Percentiles rank a stretch among this genome's conserved stretches.
Evolutionary conservation across 2,797 vertebrate species (phyloP).

Genomic region (Enteromius paludinosus): DNA sequence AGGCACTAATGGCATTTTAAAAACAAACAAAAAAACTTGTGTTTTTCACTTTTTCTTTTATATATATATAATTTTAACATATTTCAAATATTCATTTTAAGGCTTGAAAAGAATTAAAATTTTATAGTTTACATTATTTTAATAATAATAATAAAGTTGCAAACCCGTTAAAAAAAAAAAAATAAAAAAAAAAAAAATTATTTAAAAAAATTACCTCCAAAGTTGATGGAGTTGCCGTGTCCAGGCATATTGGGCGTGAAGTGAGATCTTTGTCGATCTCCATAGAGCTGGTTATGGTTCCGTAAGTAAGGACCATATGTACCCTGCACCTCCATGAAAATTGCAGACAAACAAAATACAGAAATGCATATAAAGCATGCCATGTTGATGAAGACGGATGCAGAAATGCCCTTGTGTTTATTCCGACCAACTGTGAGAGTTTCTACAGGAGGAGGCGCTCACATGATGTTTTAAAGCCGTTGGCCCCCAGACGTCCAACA

Average conservation of each 20-base stretch:
- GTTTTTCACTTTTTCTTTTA: neutral
- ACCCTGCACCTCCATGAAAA: constrained; percentile 64
- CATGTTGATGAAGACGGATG: constrained; percentile 63
- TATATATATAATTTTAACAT: neutral
- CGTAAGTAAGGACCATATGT: constrained; percentile 63
- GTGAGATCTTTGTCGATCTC: constrained; percentile 40
- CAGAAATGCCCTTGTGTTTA: constrained; percentile 1
- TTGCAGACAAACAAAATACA: constrained; percentile 55
- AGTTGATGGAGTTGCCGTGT: constrained; percentile 51
- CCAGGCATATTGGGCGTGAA: constrained; percentile 45
- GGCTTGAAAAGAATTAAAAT: neutral
- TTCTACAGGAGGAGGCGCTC: constrained; percentile 19
- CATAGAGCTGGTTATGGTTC: constrained; percentile 56
- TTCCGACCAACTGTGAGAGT: constrained; percentile 9
- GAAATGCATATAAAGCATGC: constrained; percentile 53
- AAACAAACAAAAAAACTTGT: neutral
- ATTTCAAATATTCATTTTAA: neutral
- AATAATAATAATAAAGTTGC: neutral
- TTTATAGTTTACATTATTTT: neutral
- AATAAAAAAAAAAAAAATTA: neutral
- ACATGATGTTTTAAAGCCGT: constrained; percentile 27
- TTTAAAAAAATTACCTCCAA: constrained; percentile 52
- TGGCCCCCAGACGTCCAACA: constrained; percentile 2
- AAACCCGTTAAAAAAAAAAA: neutral
- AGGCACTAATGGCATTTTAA: neutral